Base-by-base conservation (phyloP, 2,797 vertebrate genomes). In the Nannoperca australis region DNA sequence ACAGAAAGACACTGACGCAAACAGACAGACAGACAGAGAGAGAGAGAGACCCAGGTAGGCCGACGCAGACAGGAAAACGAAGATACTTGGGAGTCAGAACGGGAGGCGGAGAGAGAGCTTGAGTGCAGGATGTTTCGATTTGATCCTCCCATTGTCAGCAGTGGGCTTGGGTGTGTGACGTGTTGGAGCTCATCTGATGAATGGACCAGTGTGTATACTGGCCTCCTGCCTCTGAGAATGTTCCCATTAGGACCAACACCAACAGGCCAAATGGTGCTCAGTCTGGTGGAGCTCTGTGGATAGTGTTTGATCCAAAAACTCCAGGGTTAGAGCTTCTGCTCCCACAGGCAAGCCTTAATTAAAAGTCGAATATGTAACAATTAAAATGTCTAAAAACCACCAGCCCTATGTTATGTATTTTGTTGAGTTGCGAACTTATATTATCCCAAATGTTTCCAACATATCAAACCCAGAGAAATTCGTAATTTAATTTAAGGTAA, bases 61-160 rank as follows among this genome's bases (percentile, higher is more conserved):
- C 47, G 54, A 71, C 27, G 27, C 44, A 54, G 54, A 72, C 45
- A 66, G 51, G 54, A 70, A 73, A 82, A 72, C 30, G 75, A 77
- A 72, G 32, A 70, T 54, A 60, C 32, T 62, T n/a, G 53, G 59
- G 22, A 71, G 73, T 44, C 40, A 58, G n/a, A 79, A 36, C 66
- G 15, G 36, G 72, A 78, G 81, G 50, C 20, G 15, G 24, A 27
- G 24, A 63, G 65, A 66, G 78, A 72, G 61, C 63, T 63, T 61
- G 69, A 82, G 73, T 49, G 66, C 86, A 87, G 88, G 85, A 86
- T 86, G 83, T 86, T 88, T 88, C 88, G 65, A 80, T 90, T 89
- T 89, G 67, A 73, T 88, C 85, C 85, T 88, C 65, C 67, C 62
- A 42, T 89, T 81, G 87, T 88, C 83, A 84, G 84, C 79, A 67